These are phyloP conservation scores for Benitochromis conjunctus DNA, from an alignment of 2,113 vertebrate species.

Conservation along the genomic window DNA sequence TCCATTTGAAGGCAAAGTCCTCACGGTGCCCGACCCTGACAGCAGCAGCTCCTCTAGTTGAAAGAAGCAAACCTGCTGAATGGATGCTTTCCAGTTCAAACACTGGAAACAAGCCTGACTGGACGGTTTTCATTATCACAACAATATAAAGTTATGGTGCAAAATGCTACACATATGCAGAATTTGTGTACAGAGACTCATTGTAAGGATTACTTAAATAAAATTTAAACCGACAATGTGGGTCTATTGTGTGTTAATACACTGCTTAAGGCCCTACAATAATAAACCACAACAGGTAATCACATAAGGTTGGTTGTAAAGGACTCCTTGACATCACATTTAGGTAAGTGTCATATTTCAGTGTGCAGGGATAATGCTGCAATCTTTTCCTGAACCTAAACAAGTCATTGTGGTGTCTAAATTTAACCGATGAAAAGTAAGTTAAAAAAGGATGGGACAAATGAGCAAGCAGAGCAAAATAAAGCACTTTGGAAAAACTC, in stretches of 20 bases:
- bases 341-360: neutral
- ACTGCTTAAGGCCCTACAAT: fast-evolving
- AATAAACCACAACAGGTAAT: neutral
- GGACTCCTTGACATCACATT: neutral
- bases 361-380: neutral
- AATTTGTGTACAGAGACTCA: neutral
- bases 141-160: neutral
- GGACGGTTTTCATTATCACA: neutral
- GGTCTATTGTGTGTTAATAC: neutral
- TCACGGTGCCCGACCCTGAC: neutral
- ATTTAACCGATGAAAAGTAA: neutral
- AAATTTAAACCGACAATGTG: neutral
- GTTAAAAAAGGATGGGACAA: neutral
- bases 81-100: constrained; percentile 7
- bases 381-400: neutral
- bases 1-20: neutral
- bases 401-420: neutral
- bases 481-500: neutral
- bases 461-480: neutral
- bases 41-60: constrained; percentile 7
- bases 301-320: fast-evolving
- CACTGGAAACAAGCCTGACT: constrained; percentile 7
- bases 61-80: constrained; percentile 27
- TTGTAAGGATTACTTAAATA: neutral
- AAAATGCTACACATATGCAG: neutral